Base-by-base conservation (phyloP, 2,888 invertebrate species). In the Stenichneumon culpator region DNA sequence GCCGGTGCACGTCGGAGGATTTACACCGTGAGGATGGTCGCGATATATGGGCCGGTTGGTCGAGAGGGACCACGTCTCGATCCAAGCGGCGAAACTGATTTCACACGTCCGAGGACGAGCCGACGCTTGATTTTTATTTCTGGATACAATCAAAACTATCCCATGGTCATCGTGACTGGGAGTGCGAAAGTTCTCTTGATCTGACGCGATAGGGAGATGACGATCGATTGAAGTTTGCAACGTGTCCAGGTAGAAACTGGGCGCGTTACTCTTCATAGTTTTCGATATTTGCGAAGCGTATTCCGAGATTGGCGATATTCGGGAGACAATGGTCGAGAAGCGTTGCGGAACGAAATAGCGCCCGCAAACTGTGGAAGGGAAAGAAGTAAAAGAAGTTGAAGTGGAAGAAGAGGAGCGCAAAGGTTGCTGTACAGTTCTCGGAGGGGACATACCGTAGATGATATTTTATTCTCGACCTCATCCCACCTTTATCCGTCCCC, bases 401-500 rank as follows among this genome's bases (percentile, higher is more conserved):
- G 72, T 50, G 78, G 70, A 83, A 83, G 82, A 83, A 78, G 86
- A 87, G 86, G 81, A 88, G 86, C 86, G 83, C 86, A 83, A 89
- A 79, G 65, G 86, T 77, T 69, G 77, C 85, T 69, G 80, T 67
- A 73, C 83, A 87, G 87, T 88, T 89, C 91, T 91, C 91, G 88
- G 89, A 92, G 91, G 91, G 89, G 90, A 91, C 91, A 91, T 90
- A 91, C 89, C 87, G 88, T 90, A 90, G 90, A 91, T 91, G 89
- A 92, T 92, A 91, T 92, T 91, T 92, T 91, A 91, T 92, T 92
- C 91, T 91, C 89, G 88, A 88, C 84, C 88, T 88, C 87, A 65
- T 82, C 65, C 86, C 39, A 54, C 32, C 78, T 50, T 73, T 22
- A 22, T 52, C 63, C 72, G 60, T 74, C 67, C 80, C 52, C 65